Conservation (phyloP, 2,797 vertebrate genomes). For the Helarctos malayanus region DNA sequence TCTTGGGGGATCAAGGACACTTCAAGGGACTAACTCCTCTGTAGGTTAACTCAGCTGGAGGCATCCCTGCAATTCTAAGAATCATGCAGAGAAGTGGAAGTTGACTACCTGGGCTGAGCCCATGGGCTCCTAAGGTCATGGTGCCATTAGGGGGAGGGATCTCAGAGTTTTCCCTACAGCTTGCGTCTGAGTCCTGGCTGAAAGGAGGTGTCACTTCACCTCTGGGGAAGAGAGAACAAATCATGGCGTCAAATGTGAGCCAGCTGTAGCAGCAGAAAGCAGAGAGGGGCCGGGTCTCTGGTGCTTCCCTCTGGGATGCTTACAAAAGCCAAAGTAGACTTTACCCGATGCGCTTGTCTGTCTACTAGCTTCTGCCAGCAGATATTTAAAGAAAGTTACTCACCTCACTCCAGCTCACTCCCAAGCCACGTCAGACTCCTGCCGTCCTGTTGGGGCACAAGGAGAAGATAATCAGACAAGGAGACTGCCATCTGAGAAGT, state of each 20-base stretch:
- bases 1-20: accelerated
- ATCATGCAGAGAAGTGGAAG: background rate
- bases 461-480: too few species aligned
- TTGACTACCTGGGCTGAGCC: background rate
- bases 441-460: background rate
- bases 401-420: background rate
- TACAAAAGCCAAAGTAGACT: accelerated
- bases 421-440: background rate
- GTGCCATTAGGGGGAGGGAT: background rate
- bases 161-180: background rate
- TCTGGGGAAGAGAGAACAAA: background rate
- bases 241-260: accelerated
- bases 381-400: background rate
- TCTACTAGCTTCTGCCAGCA: background rate
- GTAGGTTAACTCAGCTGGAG: background rate
- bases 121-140: accelerated
- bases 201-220: background rate
- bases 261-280: accelerated
- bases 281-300: accelerated
- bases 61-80: background rate
- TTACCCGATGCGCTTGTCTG: background rate
- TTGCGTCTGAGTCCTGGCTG: accelerated
- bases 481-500: too few species aligned
- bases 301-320: accelerated
- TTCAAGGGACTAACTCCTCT: background rate